Evolutionary conservation across 1,140 invertebrate genomes (phyloP).

Genomic region (Spodoptera litura): DNA sequence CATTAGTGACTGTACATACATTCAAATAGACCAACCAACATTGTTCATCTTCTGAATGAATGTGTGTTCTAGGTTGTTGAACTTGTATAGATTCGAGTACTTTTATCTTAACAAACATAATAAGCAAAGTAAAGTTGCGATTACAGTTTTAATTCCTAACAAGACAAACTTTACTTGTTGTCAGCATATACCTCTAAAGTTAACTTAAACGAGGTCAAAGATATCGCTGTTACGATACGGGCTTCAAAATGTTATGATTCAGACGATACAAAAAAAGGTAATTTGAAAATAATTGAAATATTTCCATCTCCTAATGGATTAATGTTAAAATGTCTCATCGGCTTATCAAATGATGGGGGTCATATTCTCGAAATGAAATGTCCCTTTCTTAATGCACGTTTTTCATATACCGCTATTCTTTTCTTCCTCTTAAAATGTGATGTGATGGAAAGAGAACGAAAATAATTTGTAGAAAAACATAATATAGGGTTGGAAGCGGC

Average conservation of each 20-base stretch:
- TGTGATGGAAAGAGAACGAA: slow-evolving; percentile 62
- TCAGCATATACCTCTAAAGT: too few relatives aligned
- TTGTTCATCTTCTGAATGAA: too few relatives aligned
- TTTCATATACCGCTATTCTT: slow-evolving; percentile 61
- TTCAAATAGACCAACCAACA: too few relatives aligned
- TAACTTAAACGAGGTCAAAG: too few relatives aligned
- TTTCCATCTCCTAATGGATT: slow-evolving; percentile 78
- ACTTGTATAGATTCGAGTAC: too few relatives aligned
- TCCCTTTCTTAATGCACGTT: slow-evolving; percentile 70
- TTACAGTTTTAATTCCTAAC: too few relatives aligned
- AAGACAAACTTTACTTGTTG: too few relatives aligned
- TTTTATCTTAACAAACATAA: too few relatives aligned
- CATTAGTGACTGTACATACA: too few relatives aligned
- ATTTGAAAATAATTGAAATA: slow-evolving; percentile 69
- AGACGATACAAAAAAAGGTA: slow-evolving; percentile 50
- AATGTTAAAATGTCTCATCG: slow-evolving; percentile 80
- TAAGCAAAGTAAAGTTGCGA: too few relatives aligned
- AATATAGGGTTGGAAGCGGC: slow-evolving; percentile 77
- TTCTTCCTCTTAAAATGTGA: slow-evolving; percentile 48
- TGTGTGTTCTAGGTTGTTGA: too few relatives aligned
- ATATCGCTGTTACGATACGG: too few relatives aligned
- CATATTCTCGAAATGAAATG: slow-evolving; percentile 81
- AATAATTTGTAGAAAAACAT: slow-evolving; percentile 82
- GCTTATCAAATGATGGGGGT: slow-evolving; percentile 84
- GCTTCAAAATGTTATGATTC: neutral